phyloP scores from a whole-genome alignment of 1,140 invertebrate species.

The Portunus trituberculatus region DNA sequence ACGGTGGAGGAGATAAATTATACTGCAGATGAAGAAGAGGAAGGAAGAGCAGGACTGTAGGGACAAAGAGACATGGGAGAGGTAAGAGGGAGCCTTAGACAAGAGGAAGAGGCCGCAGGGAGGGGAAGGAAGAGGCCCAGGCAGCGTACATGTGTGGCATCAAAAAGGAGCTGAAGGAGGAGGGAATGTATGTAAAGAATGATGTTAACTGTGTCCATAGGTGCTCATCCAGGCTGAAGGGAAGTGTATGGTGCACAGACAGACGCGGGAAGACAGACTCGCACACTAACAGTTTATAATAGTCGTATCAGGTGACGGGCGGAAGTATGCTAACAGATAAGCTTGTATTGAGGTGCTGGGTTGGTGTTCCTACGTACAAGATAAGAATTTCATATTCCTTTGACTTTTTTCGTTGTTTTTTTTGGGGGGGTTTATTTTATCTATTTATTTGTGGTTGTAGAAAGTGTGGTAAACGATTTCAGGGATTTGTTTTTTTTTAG shows the following conservation, averaged over 20 bases:
- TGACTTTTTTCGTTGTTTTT: no score
- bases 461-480: no score
- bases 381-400: no score
- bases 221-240: not conserved
- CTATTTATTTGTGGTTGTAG: no score
- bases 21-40: no score
- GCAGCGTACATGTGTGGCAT: not conserved
- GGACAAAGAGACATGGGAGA: slow-evolving; percentile 36
- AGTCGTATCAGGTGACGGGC: not conserved
- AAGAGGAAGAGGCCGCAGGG: not conserved
- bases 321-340: not conserved
- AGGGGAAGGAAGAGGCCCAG: not conserved
- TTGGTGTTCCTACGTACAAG: no score
- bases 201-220: not conserved
- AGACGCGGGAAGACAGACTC: not conserved
- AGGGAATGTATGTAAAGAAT: not conserved
- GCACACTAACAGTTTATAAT: not conserved
- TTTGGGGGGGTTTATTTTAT: no score
- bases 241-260: not conserved
- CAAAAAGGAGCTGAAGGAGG: not conserved
- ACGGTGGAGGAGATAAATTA: not conserved
- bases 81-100: slow-evolving; percentile 22
- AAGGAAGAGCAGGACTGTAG: not conserved
- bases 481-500: no score
- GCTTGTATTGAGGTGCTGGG: not conserved